A percentile compares a stretch with the other conserved stretches of the same genome.
Evolutionary conservation across 2,888 invertebrate species (phyloP).

Genomic region (Scaptomyza caliginosa): DNA sequence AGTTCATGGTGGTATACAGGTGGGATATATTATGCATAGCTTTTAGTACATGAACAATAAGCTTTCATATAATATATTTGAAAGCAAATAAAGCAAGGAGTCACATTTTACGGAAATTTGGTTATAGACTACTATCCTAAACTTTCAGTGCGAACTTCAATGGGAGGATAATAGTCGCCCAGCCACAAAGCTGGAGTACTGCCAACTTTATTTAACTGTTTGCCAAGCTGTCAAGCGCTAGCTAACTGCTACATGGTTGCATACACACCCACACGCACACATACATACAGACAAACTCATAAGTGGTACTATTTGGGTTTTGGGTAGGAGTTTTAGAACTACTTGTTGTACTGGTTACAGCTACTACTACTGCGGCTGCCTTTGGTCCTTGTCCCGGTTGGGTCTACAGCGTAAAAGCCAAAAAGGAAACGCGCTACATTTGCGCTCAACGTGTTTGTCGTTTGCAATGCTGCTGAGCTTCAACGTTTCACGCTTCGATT

Average conservation of each 20-base stretch:
- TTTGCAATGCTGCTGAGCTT: constrained; percentile 60
- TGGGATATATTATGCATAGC: neutral
- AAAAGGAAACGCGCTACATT: constrained; percentile 77
- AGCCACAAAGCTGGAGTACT: constrained; percentile 54
- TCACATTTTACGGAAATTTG: neutral
- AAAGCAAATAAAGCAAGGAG: neutral
- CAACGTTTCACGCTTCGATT: constrained; percentile 76
- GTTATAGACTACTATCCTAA: constrained; percentile 24
- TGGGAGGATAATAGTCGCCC: constrained; percentile 41
- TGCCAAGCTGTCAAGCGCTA: constrained; percentile 76
- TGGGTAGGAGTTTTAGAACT: constrained; percentile 8
- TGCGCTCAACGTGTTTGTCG: constrained; percentile 73
- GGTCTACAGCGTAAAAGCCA: constrained; percentile 58
- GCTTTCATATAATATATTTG: too few relatives aligned
- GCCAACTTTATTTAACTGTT: constrained; percentile 80
- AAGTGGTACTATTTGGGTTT: constrained; percentile 36
- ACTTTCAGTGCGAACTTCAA: constrained; percentile 18
- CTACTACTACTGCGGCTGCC: neutral
- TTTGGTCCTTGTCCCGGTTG: constrained; percentile 29
- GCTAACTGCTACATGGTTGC: constrained; percentile 67
- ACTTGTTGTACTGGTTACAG: neutral
- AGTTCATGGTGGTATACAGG: neutral
- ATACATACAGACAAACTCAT: constrained; percentile 15
- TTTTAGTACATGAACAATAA: neutral
- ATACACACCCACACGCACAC: constrained; percentile 3